Base-by-base conservation (phyloP, 2,888 invertebrate genomes). In the Polymixis lichenea region DNA sequence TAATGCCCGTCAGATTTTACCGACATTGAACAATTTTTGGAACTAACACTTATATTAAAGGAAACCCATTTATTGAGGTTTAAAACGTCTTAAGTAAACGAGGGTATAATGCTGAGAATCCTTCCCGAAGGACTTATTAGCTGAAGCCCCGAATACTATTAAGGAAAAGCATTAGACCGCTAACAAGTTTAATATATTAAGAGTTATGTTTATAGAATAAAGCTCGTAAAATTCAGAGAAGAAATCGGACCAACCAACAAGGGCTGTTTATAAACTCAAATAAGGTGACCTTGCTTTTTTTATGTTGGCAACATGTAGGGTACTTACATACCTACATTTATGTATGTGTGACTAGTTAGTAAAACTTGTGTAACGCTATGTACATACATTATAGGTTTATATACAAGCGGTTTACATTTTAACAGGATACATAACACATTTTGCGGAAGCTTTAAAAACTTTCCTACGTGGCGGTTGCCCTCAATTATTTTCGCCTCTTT, bases 401-500 rank as follows among this genome's bases (percentile, higher is more conserved):
- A 77, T 38, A 15, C 17, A 38, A 55, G 1, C 17, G n/a, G n/a
- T 60, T 38, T 43, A 19, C 62, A 49, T 58, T 78, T 71, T 43
- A 70, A 25, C 32, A 43, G n/a, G 51, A 61, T 51, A 62, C 53
- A 55, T 53, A 43, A 25, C 28, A 71, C 43, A 72, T 58, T 79
- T 80, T 53, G 9, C 25, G 43, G 51, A 65, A 78, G 15, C 53
- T 58, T 51, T 55, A 55, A 60, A 78, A 72, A 60, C 25, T n/a
- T n/a, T 64, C 32, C 2, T 58, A 32, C 53, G 61, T 56, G n/a
- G 32, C 22, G 13, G 22, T 25, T 56, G 28, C 9, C 28, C 80
- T 77, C 17, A 72, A 72, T 78, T 28, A 69, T 56, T 51, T 17
- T 28, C 15, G 49, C 22, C 28, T 55, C 60, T 49, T 73, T 78